A percentile compares a stretch with the other conserved stretches of the same genome.
These are phyloP conservation scores for Pomatorhinus ruficollis DNA, from an alignment of 2,113 vertebrate species.

Conservation along the genomic window DNA sequence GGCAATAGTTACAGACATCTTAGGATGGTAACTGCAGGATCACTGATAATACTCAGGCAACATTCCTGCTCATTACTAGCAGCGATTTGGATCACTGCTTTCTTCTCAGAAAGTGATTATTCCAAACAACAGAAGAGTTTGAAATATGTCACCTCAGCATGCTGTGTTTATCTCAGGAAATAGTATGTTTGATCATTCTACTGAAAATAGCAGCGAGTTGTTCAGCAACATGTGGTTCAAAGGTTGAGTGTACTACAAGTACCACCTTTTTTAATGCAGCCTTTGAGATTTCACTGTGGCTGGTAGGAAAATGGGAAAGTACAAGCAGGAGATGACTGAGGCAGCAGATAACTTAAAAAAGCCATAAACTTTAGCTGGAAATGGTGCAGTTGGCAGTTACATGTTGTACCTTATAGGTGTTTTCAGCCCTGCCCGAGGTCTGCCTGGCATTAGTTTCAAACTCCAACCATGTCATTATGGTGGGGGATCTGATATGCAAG, in stretches of 20 bases:
- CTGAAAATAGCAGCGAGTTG: not conserved
- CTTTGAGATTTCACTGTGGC: not conserved
- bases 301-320: not conserved
- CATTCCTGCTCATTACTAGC: constrained; percentile 22
- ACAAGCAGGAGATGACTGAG: not conserved
- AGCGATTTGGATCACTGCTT: constrained; percentile 28
- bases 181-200: not conserved
- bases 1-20: constrained; percentile 15
- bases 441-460: not conserved
- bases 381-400: not conserved
- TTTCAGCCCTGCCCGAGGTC: not conserved
- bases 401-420: not conserved
- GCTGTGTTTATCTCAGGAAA: not conserved
- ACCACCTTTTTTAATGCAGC: not conserved
- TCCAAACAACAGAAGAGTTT: not conserved
- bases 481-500: constrained; percentile 20
- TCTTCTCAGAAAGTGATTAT: not conserved
- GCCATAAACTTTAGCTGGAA: not conserved
- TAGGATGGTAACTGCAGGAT: constrained; percentile 36
- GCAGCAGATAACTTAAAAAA: not conserved
- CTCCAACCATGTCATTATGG: not conserved
- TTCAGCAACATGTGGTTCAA: not conserved
- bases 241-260: not conserved
- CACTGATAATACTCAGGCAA: constrained; percentile 13
- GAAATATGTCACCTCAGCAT: not conserved